Evolutionary conservation across 2,113 vertebrate species (phyloP).

Genomic region (Aythya baeri): DNA sequence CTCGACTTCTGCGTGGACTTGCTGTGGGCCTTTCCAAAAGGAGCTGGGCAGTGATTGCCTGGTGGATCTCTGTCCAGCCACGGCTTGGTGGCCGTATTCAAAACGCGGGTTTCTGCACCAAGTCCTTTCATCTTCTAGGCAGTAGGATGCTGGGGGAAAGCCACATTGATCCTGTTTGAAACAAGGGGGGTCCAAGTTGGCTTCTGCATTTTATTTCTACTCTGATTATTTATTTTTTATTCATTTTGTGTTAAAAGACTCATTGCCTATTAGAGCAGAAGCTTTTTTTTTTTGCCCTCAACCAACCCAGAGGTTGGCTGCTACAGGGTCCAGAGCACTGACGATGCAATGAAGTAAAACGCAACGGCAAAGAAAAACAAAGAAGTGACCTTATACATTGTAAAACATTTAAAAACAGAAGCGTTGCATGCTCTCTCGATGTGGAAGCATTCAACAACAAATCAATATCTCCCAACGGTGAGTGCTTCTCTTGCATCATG

Average conservation of each 20-base stretch:
- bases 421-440: neutral
- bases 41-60: neutral
- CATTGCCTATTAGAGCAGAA: neutral
- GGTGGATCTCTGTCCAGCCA: neutral
- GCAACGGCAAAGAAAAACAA: neutral
- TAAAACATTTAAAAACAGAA: neutral
- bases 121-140: neutral
- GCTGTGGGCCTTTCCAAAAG: neutral
- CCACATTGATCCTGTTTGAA: neutral
- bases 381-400: neutral
- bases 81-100: neutral
- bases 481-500: neutral
- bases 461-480: neutral
- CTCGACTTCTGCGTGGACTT: accelerated
- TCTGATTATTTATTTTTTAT: neutral
- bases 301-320: neutral
- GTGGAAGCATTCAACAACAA: neutral
- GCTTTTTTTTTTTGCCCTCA: neutral
- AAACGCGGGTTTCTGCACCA: neutral
- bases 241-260: neutral
- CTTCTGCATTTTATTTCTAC: neutral
- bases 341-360: neutral
- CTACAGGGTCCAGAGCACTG: accelerated
- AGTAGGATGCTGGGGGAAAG: neutral
- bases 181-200: neutral